Percentiles rank a stretch among this genome's conserved stretches.
Conservation (phyloP, 2,113 vertebrate genomes). For the cat (Felis catus) region F.catus_Fca126_mat1.0 CM031417.1:87305001-87305500, state of each 20-base stretch:
- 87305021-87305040: background rate
- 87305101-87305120: background rate
- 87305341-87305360: background rate
- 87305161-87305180: background rate
- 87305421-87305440: background rate
- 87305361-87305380: background rate
- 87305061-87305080: background rate
- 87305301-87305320: background rate
- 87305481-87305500: conserved; percentile 17
- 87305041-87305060: background rate
- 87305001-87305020: conserved; percentile 19
- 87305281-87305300: background rate
- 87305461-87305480: background rate
- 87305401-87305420: background rate
- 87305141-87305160: background rate
- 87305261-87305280: background rate
- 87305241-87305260: background rate
- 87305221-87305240: background rate
- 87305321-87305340: background rate
- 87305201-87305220: background rate
- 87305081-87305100: background rate
- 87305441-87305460: background rate
- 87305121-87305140: background rate
- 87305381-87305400: conserved; percentile 17
- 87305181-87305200: background rate